Percentiles rank a stretch among this genome's conserved stretches.
Evolutionary conservation across 2,888 invertebrate species (phyloP).

Genomic region (Drosophila prolongata): DNA sequence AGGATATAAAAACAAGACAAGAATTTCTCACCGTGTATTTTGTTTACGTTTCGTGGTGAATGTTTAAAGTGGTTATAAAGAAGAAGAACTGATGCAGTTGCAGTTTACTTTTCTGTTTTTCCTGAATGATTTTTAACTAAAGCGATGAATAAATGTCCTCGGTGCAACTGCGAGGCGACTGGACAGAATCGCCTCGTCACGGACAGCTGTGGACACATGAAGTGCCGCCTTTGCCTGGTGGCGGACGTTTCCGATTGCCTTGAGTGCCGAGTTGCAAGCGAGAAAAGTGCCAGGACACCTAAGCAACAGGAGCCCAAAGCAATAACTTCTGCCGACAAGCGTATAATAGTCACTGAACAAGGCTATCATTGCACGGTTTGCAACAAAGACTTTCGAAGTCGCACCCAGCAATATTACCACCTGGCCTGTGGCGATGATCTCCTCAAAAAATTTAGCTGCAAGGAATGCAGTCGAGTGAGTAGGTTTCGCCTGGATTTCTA

Average conservation of each 20-base stretch:
- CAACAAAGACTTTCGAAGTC: slow-evolving; percentile 88
- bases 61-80: slow-evolving; percentile 5
- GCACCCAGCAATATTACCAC: slow-evolving; percentile 88
- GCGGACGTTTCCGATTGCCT: slow-evolving; percentile 88
- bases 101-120: slow-evolving; percentile 10
- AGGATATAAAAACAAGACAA: not conserved
- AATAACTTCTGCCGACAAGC: slow-evolving; percentile 51
- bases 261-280: slow-evolving; percentile 57
- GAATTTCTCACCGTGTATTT: slow-evolving; percentile 9
- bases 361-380: slow-evolving; percentile 87
- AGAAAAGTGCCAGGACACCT: not conserved
- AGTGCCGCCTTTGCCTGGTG: slow-evolving; percentile 90
- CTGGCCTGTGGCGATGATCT: slow-evolving; percentile 86
- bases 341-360: slow-evolving; percentile 48
- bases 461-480: slow-evolving; percentile 80
- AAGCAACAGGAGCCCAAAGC: not conserved
- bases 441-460: slow-evolving; percentile 85
- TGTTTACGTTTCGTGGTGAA: slow-evolving; percentile 39
- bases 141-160: slow-evolving; percentile 59
- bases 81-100: slow-evolving; percentile 38
- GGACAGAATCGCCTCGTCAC: slow-evolving; percentile 88
- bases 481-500: not conserved
- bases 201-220: slow-evolving; percentile 90
- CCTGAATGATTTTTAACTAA: not conserved
- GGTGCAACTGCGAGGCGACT: slow-evolving; percentile 80